A percentile compares a stretch with the other conserved stretches of the same genome.
phyloP scores from a whole-genome alignment of 2,888 invertebrate genomes.

The Troides aeacus region DNA sequence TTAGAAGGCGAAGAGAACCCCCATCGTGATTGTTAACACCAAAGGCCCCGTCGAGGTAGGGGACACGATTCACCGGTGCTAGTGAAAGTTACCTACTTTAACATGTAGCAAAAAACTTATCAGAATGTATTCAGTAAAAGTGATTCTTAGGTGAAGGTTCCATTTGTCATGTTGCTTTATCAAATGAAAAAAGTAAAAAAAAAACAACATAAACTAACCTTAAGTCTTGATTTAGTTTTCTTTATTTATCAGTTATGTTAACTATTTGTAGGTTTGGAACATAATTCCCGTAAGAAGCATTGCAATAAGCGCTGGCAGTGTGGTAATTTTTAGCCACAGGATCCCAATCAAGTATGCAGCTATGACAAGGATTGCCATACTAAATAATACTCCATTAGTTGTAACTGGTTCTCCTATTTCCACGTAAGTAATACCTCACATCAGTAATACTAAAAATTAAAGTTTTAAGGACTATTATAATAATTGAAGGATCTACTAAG shows the following conservation, averaged over 20 bases:
- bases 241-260: slow-evolving; percentile 81
- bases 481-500: no score
- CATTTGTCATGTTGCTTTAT: no score
- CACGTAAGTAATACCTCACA: slow-evolving; percentile 85
- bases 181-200: no score
- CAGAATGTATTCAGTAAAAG: no score
- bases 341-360: slow-evolving; percentile 87
- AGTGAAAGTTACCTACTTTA: no score
- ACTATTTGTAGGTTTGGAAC: slow-evolving; percentile 82
- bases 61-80: no score
- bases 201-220: slow-evolving; percentile 44
- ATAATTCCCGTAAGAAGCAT: slow-evolving; percentile 87
- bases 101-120: no score
- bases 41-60: no score
- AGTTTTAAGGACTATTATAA: no score
- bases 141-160: no score
- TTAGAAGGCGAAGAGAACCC: no score
- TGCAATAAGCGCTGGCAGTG: slow-evolving; percentile 87
- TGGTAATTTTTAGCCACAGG: slow-evolving; percentile 82
- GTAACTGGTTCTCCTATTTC: slow-evolving; percentile 82
- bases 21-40: no score
- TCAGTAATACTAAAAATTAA: slow-evolving; percentile 74
- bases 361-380: slow-evolving; percentile 83
- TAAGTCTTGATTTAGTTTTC: slow-evolving; percentile 82
- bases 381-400: slow-evolving; percentile 82